A percentile compares a stretch with the other conserved stretches of the same genome.
phyloP scores from a whole-genome alignment of 2,888 invertebrate species.

The Miltochrista miniata region DNA sequence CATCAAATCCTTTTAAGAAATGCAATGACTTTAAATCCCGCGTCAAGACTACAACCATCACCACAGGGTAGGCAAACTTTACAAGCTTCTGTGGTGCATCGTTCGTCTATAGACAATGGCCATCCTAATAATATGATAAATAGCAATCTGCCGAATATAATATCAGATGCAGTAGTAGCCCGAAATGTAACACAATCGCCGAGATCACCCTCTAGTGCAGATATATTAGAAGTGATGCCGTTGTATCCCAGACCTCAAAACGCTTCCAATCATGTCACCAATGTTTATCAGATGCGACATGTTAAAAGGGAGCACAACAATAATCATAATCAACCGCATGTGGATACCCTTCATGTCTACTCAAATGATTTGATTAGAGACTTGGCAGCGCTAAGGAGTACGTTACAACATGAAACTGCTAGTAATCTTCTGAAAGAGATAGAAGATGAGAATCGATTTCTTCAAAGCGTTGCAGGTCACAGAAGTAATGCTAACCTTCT shows the following conservation, averaged over 20 bases:
- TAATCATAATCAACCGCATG: conserved; percentile 59
- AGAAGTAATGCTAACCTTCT: conserved; percentile 40
- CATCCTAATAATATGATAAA: conserved; percentile 54
- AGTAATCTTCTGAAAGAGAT: conserved; percentile 68
- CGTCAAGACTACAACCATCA: conserved; percentile 65
- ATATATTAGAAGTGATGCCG: conserved; percentile 82
- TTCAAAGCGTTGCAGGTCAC: conserved; percentile 50
- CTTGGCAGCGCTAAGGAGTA: conserved; percentile 68
- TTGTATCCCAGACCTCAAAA: conserved; percentile 70
- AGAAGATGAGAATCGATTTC: conserved; percentile 69
- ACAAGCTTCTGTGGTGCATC: conserved; percentile 72
- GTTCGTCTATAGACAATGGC: conserved; percentile 74
- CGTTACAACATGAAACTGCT: conserved; percentile 62
- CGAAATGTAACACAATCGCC: conserved; percentile 62
- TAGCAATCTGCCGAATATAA: conserved; percentile 52
- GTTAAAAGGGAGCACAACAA: conserved; percentile 82
- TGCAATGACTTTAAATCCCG: conserved; percentile 62
- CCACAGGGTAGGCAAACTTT: conserved; percentile 69
- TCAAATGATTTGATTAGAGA: conserved; percentile 75
- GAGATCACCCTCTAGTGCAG: conserved; percentile 81
- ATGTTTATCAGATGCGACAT: conserved; percentile 82
- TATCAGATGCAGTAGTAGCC: conserved; percentile 42
- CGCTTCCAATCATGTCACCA: conserved; percentile 71
- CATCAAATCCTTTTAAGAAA: conserved; percentile 90
- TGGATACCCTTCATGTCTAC: conserved; percentile 64